Evolutionary conservation across 2,797 vertebrate species (phyloP).

Genomic region (Cyclura pinguis): DNA sequence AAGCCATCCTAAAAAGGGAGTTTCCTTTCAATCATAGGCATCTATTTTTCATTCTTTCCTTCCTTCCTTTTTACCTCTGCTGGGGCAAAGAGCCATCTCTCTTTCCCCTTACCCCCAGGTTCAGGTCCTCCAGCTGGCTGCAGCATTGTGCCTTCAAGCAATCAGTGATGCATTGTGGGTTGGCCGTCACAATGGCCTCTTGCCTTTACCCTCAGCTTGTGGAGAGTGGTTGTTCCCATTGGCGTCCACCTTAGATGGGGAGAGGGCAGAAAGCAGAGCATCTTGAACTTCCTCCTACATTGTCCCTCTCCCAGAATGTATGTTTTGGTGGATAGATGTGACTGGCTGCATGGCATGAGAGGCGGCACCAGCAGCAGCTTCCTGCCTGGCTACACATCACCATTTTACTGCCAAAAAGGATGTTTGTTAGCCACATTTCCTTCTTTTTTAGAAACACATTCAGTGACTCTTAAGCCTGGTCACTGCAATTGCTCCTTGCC

Average conservation of each 20-base stretch:
- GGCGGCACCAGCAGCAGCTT: not conserved
- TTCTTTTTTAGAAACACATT: conserved; percentile 9
- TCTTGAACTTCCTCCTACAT: not conserved
- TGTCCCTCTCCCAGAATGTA: not conserved
- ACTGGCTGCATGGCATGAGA: not conserved
- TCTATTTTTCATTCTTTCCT: not conserved
- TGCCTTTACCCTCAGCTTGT: conserved; percentile 41
- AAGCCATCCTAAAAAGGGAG: not conserved
- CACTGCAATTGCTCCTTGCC: not conserved
- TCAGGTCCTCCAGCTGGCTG: conserved; percentile 64
- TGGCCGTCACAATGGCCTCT: conserved; percentile 17
- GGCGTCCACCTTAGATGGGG: conserved; percentile 13
- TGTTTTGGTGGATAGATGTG: not conserved
- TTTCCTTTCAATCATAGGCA: not conserved
- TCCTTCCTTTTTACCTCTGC: not conserved
- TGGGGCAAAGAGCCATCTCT: not conserved
- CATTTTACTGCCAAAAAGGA: conserved; percentile 7
- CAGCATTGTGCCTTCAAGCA: conserved; percentile 75
- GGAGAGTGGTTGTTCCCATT: conserved; percentile 23
- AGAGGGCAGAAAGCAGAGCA: not conserved
- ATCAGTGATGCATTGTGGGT: conserved; percentile 53
- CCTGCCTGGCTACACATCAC: not conserved
- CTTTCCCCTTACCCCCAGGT: not conserved
- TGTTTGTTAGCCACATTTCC: not conserved
- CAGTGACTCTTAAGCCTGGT: not conserved